A percentile compares a stretch with the other conserved stretches of the same genome.
phyloP scores from a whole-genome alignment of 2,797 vertebrate species.

The Passerculus sandwichensis region DNA sequence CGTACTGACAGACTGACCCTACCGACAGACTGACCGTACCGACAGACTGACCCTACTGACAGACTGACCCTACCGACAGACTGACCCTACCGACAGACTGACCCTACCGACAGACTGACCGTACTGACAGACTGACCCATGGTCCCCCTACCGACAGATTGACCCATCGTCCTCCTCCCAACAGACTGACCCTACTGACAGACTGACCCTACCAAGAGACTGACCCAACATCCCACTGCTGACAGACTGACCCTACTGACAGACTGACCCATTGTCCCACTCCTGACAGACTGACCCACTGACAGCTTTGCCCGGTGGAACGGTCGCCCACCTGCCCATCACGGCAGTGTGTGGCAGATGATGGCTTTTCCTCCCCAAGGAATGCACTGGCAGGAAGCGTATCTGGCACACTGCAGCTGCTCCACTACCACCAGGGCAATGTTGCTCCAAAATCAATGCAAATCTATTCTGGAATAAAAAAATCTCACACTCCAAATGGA shows the following conservation, averaged over 20 bases:
- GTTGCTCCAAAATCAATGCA: not conserved
- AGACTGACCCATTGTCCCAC: not conserved
- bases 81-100: not conserved
- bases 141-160: not conserved
- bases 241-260: not conserved
- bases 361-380: accelerated
- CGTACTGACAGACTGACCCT: not conserved
- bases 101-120: too few species aligned
- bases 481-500: accelerated
- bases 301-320: not conserved
- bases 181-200: too few species aligned
- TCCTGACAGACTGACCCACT: not conserved
- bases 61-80: not conserved
- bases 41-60: not conserved
- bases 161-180: too few species aligned
- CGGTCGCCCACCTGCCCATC: accelerated
- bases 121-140: too few species aligned
- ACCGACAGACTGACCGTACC: too few species aligned
- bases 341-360: accelerated
- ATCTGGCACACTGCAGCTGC: accelerated
- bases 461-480: not conserved
- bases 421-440: not conserved
- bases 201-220: not conserved
- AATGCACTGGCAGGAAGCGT: accelerated
- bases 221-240: too few species aligned